Evolutionary conservation across 1,140 invertebrate genomes (phyloP), one percentile per base, ranked within the genome.

Genomic region (Bombus terrestris): DNA sequence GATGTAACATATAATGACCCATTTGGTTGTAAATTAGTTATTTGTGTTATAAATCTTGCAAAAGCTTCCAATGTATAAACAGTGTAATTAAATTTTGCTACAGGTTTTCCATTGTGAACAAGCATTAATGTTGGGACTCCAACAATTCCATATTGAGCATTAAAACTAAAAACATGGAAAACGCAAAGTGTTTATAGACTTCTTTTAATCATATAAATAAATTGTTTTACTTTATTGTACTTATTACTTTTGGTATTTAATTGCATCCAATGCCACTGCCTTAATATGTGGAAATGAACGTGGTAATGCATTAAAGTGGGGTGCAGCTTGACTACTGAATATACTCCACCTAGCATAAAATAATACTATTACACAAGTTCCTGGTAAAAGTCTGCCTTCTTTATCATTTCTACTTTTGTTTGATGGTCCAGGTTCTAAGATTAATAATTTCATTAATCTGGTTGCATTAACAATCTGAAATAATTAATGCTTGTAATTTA

Each of bases 131-230:
- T 99, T 64, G 98, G 98, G 41, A 99, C 97, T 35, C 98, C 98
- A n/a, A 99, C 97, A 87, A 99, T 98, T 35, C 98, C 98, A 96
- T 98, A 99, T 92, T 98, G 97, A 0, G 98, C 98, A 95, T 99
- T 99, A 57, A 98, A 97, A 72, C 97, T 97, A 89, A 89, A 93
- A 92, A 69, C 79, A 72, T 77, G 80, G 2, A 35, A 47, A 82
- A 73, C 3, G 15, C 8, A 83, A 66, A 64, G 18, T 59, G 37
- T 79, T 64, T 22, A 77, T 72, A 32, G 8, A 77, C 43, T 35
- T 43, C n/a, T 71, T 35, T 79, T 57, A 81, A 84, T 85, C 68
- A 73, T n/a, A 12, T n/a, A 76, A 66, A n/a, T 18, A 2, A 41
- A 8, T 9, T 47, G 3, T 18, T 43, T n/a, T 22, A 75, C 13